Evolutionary conservation across 2,888 invertebrate species (phyloP).

Genomic region (Aleiodes alternator): DNA sequence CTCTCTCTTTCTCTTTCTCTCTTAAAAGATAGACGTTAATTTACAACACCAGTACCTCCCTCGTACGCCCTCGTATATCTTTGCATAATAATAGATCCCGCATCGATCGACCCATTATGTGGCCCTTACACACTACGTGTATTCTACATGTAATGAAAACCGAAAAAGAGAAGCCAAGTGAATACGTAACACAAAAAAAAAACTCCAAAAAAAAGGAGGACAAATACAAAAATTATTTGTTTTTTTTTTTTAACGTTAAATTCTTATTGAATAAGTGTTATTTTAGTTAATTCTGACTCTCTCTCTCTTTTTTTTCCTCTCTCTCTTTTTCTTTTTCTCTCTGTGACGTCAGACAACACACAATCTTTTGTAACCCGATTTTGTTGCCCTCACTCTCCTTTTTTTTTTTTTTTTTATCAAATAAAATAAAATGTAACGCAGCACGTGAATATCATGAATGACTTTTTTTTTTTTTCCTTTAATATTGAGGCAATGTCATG

Average conservation of each 20-base stretch:
- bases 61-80: constrained; percentile 43
- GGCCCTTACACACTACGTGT: constrained; percentile 6
- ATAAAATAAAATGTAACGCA: constrained; percentile 22
- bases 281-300: not conserved
- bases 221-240: not conserved
- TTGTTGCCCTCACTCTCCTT: too few relatives aligned
- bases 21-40: constrained; percentile 25
- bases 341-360: too few relatives aligned
- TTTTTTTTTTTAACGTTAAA: too few relatives aligned
- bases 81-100: constrained; percentile 49
- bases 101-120: constrained; percentile 49
- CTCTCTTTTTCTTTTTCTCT: not conserved
- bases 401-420: too few relatives aligned
- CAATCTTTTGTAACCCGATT: too few relatives aligned
- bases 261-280: too few relatives aligned
- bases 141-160: constrained; percentile 2
- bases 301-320: not conserved
- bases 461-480: not conserved
- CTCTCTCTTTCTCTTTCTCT: not conserved
- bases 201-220: not conserved
- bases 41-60: constrained; percentile 9
- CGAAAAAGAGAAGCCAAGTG: not conserved
- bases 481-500: constrained; percentile 12
- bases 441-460: constrained; percentile 25
- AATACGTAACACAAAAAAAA: not conserved